Evolutionary conservation across 2,113 vertebrate genomes (phyloP).

Genomic region (Butorides virescens): DNA sequence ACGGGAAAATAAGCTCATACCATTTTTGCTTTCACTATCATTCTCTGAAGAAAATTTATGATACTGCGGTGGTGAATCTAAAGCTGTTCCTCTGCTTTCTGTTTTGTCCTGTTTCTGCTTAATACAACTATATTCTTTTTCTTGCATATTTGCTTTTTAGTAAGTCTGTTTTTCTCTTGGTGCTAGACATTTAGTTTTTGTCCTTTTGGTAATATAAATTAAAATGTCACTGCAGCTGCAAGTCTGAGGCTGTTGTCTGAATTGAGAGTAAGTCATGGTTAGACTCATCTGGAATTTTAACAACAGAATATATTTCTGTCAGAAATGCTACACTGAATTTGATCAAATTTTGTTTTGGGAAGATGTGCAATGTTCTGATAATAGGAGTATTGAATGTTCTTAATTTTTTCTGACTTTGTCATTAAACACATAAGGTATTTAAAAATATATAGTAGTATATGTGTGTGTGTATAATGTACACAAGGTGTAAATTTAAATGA

Average conservation of each 20-base stretch:
- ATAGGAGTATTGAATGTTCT: neutral
- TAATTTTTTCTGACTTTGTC: neutral
- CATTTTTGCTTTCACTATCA: neutral
- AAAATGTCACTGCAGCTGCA: neutral
- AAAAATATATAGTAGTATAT: neutral
- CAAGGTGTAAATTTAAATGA: neutral
- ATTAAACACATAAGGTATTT: fast-evolving
- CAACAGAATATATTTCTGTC: neutral
- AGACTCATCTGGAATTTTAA: neutral
- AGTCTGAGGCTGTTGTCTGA: neutral
- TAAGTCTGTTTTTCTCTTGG: neutral
- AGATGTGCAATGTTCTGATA: neutral
- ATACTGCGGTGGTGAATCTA: neutral
- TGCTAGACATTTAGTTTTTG: neutral
- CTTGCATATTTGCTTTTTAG: neutral
- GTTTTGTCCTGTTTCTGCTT: neutral
- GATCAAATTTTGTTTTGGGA: neutral
- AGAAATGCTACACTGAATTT: neutral
- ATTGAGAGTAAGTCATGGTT: neutral
- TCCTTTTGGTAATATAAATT: neutral
- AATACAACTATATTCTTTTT: neutral
- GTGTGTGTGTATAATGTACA: neutral
- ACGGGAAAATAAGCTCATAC: neutral
- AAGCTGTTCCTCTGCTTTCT: neutral
- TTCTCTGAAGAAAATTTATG: neutral